These are phyloP conservation scores for Bubo blakistoni DNA, from an alignment of 2,113 vertebrate species.

Conservation along the genomic window DNA sequence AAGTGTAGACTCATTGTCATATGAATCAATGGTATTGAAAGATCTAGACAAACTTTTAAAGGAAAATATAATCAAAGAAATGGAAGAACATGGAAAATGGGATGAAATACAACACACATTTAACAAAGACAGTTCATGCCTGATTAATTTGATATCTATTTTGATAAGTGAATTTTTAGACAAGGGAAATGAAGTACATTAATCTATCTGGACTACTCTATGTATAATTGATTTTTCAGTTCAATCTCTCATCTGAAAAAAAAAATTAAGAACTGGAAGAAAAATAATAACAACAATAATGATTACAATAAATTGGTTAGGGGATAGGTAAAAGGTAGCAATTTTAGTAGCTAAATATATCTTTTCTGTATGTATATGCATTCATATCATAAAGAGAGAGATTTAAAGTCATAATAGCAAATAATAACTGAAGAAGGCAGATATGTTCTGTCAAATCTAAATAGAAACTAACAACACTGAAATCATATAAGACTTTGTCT, in stretches of 20 bases:
- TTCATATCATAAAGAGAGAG: not conserved
- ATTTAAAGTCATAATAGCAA: not conserved
- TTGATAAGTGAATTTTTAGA: not conserved
- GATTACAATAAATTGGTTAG: not conserved
- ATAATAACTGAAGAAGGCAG: not conserved
- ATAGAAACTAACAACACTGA: not conserved
- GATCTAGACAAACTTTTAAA: not conserved
- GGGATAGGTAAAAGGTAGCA: not conserved
- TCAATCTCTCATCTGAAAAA: not conserved
- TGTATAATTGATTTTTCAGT: constrained; percentile 8
- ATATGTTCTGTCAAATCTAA: not conserved
- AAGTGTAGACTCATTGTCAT: not conserved
- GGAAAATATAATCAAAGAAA: constrained; percentile 7
- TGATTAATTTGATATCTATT: constrained; percentile 4
- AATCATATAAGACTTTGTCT: not conserved
- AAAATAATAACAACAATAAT: not conserved
- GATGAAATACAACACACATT: not conserved
- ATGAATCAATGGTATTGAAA: not conserved
- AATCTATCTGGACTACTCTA: not conserved
- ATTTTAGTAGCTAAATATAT: not conserved
- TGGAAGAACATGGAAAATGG: not conserved
- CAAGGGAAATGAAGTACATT: not conserved
- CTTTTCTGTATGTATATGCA: not conserved
- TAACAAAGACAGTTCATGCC: not conserved
- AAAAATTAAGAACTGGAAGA: not conserved